Evolutionary conservation across 2,113 vertebrate genomes (phyloP), one percentile per base, ranked within the genome.

Genomic region (Nothoprocta perdicaria): DNA sequence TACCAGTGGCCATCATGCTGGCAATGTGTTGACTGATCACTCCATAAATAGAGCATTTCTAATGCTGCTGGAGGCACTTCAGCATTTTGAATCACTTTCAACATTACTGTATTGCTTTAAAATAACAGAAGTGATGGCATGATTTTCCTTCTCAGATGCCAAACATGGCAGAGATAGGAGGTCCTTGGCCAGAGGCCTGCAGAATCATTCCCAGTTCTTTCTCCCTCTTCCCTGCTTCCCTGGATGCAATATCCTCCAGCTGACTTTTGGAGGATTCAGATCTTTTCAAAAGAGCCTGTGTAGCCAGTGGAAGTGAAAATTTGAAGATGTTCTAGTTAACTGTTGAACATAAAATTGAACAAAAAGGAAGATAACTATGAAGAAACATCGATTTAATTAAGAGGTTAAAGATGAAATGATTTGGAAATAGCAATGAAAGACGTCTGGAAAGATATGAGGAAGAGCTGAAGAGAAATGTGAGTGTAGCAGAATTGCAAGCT

Each of bases 1-100:
- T 85, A 69, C 66, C 67, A 55, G 53, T 18, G 22, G 35, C 55
- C 80, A 89, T 80, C 63, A 45, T 5, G 26, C 69, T 93, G 79
- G 79, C 81, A 89, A 63, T 15, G 40, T 85, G 90, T 80, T 91
- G 82, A 77, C 75, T 89, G 88, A 88, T 91, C 48, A 23, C n/a
- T 57, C 71, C 24, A 74, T 65, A 94, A 88, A 77, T 65, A 68
- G 66, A 80, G 50, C 52, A 45, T 68, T 71, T 79, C 73, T 65
- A 84, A 74, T 65, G 76, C 40, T 76, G 62, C 75, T 85, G 53
- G 55, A 80, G 55, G 62, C 80, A 62, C 63, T 84, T 69, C 26
- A 80, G 41, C 83, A 38, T 80, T 93, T 88, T 43, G 16, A 55
- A 76, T 80, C 68, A 33, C 50, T 89, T 84, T 76, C 29, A 38